Evolutionary conservation across 2,888 invertebrate genomes (phyloP), one percentile per base, ranked within the genome.

Genomic region (Dexiosoma caninum): DNA sequence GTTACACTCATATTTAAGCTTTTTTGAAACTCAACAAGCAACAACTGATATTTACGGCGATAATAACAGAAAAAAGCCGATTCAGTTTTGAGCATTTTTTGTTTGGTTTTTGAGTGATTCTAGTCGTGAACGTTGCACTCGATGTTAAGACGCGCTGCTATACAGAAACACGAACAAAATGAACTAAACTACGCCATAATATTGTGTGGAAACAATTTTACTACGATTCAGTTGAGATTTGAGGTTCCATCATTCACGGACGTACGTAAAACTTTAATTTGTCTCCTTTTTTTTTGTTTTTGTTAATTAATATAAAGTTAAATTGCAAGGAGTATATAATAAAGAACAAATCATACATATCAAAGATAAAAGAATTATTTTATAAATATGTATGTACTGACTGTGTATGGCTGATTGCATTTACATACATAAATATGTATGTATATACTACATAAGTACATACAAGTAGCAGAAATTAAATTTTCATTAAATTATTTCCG

Each of bases 211-310:
- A 77, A 44, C 72, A 69, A 69, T 44, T n/a, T n/a, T 51, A 76
- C 72, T 67, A 66, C 62, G 55, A 72, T 81, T 81, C 69, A 81
- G 81, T 81, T 77, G 49, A 77, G 71, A 81, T 81, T 81, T 81
- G 62, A 78, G 62, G 77, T 72, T 77, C 71, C 77, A 60, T 67
- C 71, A 44, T 37, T 72, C 72, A 72, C 69, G 57, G 40, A 72
- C 77, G 72, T 64, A 69, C 62, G 70, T 78, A 71, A 14, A 40
- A 21, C n/a, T 30, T 32, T 49, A 10, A 35, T 9, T 16, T 35
- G 9, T 62, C 2, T 30, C 30, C 14, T 51, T 4, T 14, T 46
- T 10, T 55, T 23, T 44, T 69, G 5, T 23, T 32, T 49, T 49
- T 53, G 5, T 62, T 35, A 27, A 32, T 66, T 57, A 19, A 19